Percentiles rank a stretch among this genome's conserved stretches.
phyloP scores from a whole-genome alignment of 2,113 vertebrate species.

The Rhabdomys dilectus region DNA sequence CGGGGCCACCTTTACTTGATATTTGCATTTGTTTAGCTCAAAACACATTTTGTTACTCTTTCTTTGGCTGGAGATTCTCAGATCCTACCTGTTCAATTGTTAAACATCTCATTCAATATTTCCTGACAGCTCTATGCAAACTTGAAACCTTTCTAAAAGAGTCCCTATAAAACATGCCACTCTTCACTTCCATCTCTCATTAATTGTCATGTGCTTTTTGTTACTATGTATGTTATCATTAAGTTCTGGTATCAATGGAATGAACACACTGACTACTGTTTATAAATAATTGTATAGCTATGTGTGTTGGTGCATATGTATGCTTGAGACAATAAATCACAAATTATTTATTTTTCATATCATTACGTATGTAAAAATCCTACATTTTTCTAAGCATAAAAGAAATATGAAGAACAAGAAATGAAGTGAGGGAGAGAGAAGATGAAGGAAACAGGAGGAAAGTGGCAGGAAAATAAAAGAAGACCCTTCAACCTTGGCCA shows the following conservation, averaged over 20 bases:
- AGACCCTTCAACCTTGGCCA: not conserved
- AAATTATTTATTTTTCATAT: not conserved
- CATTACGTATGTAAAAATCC: not conserved
- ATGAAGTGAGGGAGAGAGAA: not conserved
- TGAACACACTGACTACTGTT: not conserved
- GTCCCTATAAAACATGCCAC: not conserved
- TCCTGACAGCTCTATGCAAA: not conserved
- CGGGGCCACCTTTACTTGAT: not conserved
- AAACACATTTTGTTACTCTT: not conserved
- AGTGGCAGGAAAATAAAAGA: not conserved
- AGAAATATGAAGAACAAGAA: not conserved
- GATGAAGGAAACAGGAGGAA: too few species aligned
- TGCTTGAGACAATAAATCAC: not conserved
- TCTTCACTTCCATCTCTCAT: not conserved
- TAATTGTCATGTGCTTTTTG: not conserved
- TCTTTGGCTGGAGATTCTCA: accelerated
- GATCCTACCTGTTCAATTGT: not conserved
- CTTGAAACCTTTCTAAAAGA: not conserved
- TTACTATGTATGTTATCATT: not conserved
- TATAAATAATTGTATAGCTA: not conserved
- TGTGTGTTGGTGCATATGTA: not conserved
- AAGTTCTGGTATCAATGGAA: not conserved
- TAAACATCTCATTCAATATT: not conserved
- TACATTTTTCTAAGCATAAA: not conserved
- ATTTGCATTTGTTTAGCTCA: not conserved